These are phyloP conservation scores for Nymphalis urticae DNA, from an alignment of 2,888 invertebrate species.

Conservation along the genomic window DNA sequence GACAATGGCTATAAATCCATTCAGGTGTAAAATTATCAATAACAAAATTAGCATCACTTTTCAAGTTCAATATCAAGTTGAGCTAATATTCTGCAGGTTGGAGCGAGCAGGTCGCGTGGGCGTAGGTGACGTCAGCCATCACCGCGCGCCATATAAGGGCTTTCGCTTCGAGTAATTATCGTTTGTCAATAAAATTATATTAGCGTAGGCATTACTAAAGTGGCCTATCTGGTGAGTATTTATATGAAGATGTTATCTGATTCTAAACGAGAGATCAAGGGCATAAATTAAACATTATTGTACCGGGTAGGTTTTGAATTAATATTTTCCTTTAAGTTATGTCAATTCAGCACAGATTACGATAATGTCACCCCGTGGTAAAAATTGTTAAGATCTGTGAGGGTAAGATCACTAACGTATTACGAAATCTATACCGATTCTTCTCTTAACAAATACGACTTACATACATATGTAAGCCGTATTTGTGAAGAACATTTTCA, in stretches of 20 bases:
- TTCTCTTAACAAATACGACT: too few relatives aligned
- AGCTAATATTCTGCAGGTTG: constrained; percentile 2
- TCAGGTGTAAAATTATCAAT: not conserved
- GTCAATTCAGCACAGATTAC: too few relatives aligned
- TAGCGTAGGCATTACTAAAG: constrained; percentile 20
- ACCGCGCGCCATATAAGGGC: constrained; percentile 28
- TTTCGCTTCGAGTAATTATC: constrained; percentile 30
- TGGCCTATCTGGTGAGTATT: not conserved
- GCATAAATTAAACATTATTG: not conserved
- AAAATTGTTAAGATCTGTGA: too few relatives aligned
- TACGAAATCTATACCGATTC: too few relatives aligned
- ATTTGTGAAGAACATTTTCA: too few relatives aligned
- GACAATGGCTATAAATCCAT: too few relatives aligned
- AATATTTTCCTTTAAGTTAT: too few relatives aligned
- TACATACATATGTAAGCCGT: too few relatives aligned
- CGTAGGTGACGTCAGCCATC: constrained; percentile 35
- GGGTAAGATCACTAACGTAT: too few relatives aligned
- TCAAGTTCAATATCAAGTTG: constrained; percentile 23
- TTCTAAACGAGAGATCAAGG: not conserved
- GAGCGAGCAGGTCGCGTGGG: constrained; percentile 27
- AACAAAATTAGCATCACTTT: not conserved
- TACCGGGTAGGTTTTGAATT: too few relatives aligned
- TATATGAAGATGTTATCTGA: constrained; percentile 7
- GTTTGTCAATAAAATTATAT: constrained; percentile 24
- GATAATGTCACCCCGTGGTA: too few relatives aligned